Conservation (phyloP, 2,113 vertebrate genomes). For the Bubo bubo region DNA sequence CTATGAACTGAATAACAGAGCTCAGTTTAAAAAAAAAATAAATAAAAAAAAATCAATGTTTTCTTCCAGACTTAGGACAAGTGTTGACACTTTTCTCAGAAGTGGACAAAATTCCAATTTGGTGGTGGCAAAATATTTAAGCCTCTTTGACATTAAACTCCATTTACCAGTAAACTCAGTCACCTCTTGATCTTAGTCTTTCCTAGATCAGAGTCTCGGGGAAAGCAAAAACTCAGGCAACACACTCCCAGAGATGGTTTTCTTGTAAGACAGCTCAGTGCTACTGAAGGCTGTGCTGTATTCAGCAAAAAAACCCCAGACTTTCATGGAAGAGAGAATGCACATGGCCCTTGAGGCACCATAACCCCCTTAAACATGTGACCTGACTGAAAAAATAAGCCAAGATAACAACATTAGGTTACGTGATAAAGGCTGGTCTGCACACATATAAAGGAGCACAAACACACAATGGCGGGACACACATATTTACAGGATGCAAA, state of each 20-base stretch:
- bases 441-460: neutral
- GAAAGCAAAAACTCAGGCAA: neutral
- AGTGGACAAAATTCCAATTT: neutral
- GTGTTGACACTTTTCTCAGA: neutral
- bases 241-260: neutral
- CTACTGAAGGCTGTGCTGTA: neutral
- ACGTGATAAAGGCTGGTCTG: neutral
- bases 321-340: neutral
- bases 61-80: neutral
- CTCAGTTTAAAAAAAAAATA: neutral
- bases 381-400: neutral
- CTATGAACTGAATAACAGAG: neutral
- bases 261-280: neutral
- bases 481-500: neutral
- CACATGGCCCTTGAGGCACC: neutral
- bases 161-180: neutral
- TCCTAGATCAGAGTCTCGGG: neutral
- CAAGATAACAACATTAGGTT: neutral
- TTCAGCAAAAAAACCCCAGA: neutral
- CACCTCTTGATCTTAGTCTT: neutral
- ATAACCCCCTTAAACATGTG: neutral
- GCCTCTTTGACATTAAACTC: neutral
- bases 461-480: rapidly evolving
- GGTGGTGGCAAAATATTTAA: neutral
- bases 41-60: neutral